Percentiles rank a stretch among this genome's conserved stretches.
Conservation (phyloP, 2,888 invertebrate species). For the Agrochola lota region DNA sequence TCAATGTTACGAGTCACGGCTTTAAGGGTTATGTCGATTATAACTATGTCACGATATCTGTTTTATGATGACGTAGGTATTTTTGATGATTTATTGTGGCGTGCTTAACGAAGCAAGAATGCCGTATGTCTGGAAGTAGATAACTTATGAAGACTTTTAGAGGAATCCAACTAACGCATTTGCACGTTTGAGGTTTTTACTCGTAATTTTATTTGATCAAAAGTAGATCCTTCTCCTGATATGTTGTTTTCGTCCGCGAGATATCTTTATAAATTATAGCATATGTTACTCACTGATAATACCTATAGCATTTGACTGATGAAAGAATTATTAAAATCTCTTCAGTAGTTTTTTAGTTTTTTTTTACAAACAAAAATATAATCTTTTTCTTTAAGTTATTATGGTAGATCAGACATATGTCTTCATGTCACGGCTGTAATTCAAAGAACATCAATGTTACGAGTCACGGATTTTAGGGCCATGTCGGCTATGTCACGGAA, state of each 20-base stretch:
- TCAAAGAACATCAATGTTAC: not conserved
- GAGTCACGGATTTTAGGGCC: not conserved
- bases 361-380: no score
- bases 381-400: no score
- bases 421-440: not conserved
- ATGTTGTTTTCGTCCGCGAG: not conserved
- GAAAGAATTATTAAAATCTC: no score
- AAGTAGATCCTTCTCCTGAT: not conserved
- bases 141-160: not conserved
- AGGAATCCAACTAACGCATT: no score
- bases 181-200: not conserved
- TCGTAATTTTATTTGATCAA: not conserved
- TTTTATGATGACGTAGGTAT: not conserved
- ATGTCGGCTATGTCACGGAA: not conserved
- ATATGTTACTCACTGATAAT: no score
- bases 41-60: not conserved
- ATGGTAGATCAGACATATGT: not conserved
- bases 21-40: not conserved
- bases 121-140: slow-evolving; percentile 5
- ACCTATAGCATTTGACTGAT: no score
- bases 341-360: no score
- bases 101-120: slow-evolving; percentile 1
- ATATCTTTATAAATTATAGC: no score
- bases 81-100: not conserved
- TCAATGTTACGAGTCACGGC: not conserved